Evolutionary conservation across 1,140 invertebrate species (phyloP).

Genomic region (Lethrus apterus): DNA sequence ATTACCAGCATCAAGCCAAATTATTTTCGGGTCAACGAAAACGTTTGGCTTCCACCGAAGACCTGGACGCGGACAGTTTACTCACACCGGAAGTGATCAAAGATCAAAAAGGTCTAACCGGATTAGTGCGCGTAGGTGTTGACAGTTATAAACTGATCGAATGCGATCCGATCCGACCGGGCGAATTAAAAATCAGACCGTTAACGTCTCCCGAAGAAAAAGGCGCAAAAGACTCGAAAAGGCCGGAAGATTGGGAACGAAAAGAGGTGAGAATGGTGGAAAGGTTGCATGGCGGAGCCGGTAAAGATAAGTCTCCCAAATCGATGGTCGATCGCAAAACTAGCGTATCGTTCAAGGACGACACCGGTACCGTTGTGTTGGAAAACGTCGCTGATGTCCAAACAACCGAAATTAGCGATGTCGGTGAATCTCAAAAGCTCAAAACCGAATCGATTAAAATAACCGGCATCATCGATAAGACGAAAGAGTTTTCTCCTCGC

Average conservation of each 20-base stretch:
- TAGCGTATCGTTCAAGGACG: constrained; percentile 14
- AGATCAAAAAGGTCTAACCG: constrained; percentile 20
- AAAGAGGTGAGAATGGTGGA: constrained; percentile 37
- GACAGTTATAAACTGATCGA: constrained; percentile 31
- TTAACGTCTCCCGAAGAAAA: constrained; percentile 43
- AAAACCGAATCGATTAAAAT: constrained; percentile 17
- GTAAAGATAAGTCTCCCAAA: constrained; percentile 33
- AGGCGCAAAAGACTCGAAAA: constrained; percentile 43
- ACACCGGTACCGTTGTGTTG: constrained; percentile 11
- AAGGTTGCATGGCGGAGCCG: constrained; percentile 41
- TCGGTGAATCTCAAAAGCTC: constrained; percentile 1
- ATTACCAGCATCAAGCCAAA: constrained; percentile 35
- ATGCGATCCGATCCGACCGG: constrained; percentile 29
- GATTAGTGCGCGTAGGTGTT: constrained; percentile 29
- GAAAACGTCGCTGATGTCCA: constrained; percentile 5
- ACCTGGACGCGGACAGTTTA: constrained; percentile 35
- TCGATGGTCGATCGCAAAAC: constrained; percentile 11
- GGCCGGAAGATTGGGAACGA: constrained; percentile 41
- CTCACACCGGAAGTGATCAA: constrained; percentile 19
- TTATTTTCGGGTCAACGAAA: constrained; percentile 34
- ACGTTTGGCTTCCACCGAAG: constrained; percentile 38
- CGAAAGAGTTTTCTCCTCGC: too few species aligned
- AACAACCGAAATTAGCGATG: constrained; percentile 1
- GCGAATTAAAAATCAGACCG: constrained; percentile 25
- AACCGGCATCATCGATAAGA: constrained; percentile 11